Conservation (phyloP, 2,113 vertebrate species). For the human region DNA sequence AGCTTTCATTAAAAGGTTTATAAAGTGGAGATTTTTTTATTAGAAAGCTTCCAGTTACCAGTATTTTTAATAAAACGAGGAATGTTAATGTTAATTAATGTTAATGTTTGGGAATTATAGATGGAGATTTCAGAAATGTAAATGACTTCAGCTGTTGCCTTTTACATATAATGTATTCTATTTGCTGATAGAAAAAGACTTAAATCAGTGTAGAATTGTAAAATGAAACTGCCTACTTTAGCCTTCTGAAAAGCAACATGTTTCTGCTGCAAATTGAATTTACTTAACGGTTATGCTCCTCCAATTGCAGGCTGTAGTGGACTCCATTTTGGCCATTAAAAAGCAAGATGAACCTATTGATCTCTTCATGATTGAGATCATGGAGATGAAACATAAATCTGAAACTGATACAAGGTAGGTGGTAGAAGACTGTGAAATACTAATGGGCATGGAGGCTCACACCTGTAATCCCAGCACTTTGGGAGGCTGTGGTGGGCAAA, state of each 20-base stretch:
- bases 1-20: neutral
- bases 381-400: slow-evolving; percentile 99
- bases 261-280: neutral
- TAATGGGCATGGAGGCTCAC: neutral
- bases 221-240: neutral
- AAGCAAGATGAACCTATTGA: slow-evolving; percentile 93
- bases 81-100: neutral
- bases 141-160: neutral
- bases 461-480: too few relatives aligned
- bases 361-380: slow-evolving; percentile 98
- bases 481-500: too few relatives aligned
- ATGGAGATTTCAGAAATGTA: neutral
- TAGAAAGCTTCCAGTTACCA: neutral
- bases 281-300: neutral
- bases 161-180: neutral
- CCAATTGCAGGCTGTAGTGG: slow-evolving; percentile 92
- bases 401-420: slow-evolving; percentile 97
- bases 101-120: neutral
- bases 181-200: neutral
- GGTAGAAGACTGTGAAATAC: neutral
- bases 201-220: neutral
- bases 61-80: neutral
- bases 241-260: neutral
- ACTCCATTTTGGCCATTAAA: slow-evolving; percentile 93
- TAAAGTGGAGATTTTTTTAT: neutral